These are phyloP conservation scores for Glossosoma conforme DNA, from an alignment of 1,140 invertebrate species.

Conservation along the genomic window DNA sequence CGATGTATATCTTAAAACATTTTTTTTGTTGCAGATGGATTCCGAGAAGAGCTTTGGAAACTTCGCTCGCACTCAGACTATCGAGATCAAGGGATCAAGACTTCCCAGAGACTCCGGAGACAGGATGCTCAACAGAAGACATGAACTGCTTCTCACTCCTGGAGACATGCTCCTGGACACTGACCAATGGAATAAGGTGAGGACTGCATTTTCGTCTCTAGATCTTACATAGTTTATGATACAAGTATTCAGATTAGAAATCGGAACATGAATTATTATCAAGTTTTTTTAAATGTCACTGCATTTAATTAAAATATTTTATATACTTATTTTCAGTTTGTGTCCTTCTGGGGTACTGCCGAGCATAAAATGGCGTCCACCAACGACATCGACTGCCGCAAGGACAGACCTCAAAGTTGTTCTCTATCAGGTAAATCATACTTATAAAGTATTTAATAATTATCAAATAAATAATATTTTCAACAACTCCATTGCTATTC, in stretches of 20 bases:
- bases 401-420: slow-evolving; percentile 21
- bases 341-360: slow-evolving; percentile 44
- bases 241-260: no score
- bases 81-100: slow-evolving; percentile 9
- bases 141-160: slow-evolving; percentile 47
- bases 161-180: slow-evolving; percentile 51
- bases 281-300: no score
- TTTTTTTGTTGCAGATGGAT: slow-evolving; percentile 25
- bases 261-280: no score
- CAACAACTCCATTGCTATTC: no score
- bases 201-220: no score
- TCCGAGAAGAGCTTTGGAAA: slow-evolving; percentile 23
- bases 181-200: slow-evolving; percentile 50
- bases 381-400: slow-evolving; percentile 40
- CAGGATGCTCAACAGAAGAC: slow-evolving; percentile 41
- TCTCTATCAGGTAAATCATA: slow-evolving; percentile 23
- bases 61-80: slow-evolving; percentile 18
- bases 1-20: background rate
- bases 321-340: slow-evolving; percentile 44
- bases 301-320: background rate
- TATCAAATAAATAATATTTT: no score
- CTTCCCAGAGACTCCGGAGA: slow-evolving; percentile 30
- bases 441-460: background rate
- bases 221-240: no score
- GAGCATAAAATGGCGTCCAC: slow-evolving; percentile 39